Evolutionary conservation across 2,888 invertebrate genomes (phyloP).

Genomic region (Cryptus viduatorius): DNA sequence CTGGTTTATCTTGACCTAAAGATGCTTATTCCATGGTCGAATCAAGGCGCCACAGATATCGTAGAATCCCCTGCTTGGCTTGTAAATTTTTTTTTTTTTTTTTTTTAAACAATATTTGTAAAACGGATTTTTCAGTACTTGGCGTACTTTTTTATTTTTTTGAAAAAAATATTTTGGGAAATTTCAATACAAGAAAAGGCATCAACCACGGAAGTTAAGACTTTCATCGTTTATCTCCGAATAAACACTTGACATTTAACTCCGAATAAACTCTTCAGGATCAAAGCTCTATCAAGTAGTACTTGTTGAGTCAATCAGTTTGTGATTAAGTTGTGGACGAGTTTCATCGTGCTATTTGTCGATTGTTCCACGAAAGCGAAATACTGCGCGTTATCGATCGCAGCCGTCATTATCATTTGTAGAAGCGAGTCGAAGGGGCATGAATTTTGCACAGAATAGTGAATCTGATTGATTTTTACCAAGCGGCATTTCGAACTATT

Average conservation of each 20-base stretch:
- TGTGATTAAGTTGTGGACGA: neutral
- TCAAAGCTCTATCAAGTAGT: conserved; percentile 1
- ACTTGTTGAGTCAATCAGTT: neutral
- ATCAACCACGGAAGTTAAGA: too few species aligned
- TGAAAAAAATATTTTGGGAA: too few species aligned
- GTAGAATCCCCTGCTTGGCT: too few species aligned
- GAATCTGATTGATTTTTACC: neutral
- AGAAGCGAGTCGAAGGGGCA: neutral
- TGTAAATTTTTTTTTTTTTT: too few species aligned
- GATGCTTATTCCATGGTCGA: too few species aligned
- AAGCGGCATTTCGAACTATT: neutral
- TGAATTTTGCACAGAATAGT: neutral
- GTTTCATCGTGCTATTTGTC: neutral
- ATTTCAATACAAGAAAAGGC: too few species aligned
- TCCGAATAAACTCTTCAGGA: neutral
- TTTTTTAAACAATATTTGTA: too few species aligned
- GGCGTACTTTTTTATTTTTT: too few species aligned
- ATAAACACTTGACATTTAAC: neutral
- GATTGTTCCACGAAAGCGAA: conserved; percentile 1
- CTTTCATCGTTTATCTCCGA: too few species aligned
- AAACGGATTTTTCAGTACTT: too few species aligned
- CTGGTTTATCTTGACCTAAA: too few species aligned
- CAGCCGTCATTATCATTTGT: conserved; percentile 1
- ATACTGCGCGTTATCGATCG: neutral
- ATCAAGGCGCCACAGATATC: too few species aligned